Percentiles rank a stretch among this genome's conserved stretches.
These are phyloP conservation scores for Drosophila atripex DNA, from an alignment of 2,888 invertebrate species.

Conservation along the genomic window DNA sequence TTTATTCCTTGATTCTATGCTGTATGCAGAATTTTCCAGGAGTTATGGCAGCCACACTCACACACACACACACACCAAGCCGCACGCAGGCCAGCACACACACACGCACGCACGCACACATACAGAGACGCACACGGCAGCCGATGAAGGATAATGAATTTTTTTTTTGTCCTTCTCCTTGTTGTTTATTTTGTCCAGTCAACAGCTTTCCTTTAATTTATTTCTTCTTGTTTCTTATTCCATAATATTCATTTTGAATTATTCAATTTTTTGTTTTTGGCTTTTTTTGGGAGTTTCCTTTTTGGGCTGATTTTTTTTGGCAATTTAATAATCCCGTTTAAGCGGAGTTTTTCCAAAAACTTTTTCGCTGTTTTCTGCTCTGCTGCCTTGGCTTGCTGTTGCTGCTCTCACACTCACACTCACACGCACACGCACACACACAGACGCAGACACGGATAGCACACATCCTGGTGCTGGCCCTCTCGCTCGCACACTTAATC, in stretches of 20 bases:
- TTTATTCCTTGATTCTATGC: not conserved
- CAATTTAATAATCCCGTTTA: constrained; percentile 10
- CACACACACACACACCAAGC: constrained; percentile 13
- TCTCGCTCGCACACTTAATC: constrained; percentile 10
- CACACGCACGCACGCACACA: constrained; percentile 17
- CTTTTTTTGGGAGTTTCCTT: not conserved
- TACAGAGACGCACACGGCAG: constrained; percentile 7
- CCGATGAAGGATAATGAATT: constrained; percentile 3
- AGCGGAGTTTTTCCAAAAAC: constrained; percentile 19
- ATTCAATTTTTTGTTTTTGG: constrained; percentile 1
- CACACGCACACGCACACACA: no score
- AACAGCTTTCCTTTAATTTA: constrained; percentile 30
- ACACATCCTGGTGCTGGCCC: not conserved
- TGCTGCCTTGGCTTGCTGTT: constrained; percentile 39
- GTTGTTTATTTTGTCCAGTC: constrained; percentile 18
- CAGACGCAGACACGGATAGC: no score
- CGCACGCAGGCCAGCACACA: constrained; percentile 23
- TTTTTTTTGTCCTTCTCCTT: not conserved
- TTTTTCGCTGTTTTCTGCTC: constrained; percentile 16
- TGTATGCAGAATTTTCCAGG: constrained; percentile 27
- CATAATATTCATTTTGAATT: constrained; percentile 4
- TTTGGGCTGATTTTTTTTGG: constrained; percentile 1
- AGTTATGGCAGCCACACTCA: constrained; percentile 34
- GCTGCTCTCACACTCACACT: constrained; percentile 22
- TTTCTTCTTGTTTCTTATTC: not conserved